Base-by-base conservation (phyloP, 2,888 invertebrate species). In the Tachystola acroxantha region DNA sequence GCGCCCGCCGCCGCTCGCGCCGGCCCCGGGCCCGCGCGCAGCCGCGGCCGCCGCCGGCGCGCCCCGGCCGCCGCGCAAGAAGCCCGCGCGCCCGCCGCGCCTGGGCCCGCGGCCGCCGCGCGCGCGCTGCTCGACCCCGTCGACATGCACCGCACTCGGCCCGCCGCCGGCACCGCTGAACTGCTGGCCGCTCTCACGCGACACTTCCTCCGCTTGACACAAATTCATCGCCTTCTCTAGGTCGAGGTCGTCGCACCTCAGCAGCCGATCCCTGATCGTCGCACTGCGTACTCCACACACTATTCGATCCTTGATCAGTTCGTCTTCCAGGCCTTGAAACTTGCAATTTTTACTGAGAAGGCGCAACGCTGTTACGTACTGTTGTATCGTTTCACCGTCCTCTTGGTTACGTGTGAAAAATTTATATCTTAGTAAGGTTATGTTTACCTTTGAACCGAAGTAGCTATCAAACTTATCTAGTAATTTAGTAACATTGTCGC, bases 191-290 rank as follows among this genome's bases (percentile, higher is more conserved):
- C 24, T 24, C 10, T 32, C 32, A 6, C n/a, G 16, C 10, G 26
- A 31, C 4, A 31, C 19, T 10, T 31, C 31, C 19, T 42, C 36
- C 3, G 29, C 41, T 11, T 41, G 35, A 27, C 41, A 44, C 10
- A 41, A 14, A 7, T 39, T 28, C 7, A 41, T 32, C 9, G 40
- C 40, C 9, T 32, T 42, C 25, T 29, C 6, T 36, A 29, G 7
- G 24, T 34, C 11, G 36, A 22, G 22, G 2, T 37, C 45, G 1
- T 45, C 42, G 19, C 25, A 31, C n/a, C 42, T 29, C 7, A 42
- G 25, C 22, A 45, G n/a, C 6, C 44, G 32, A 10, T 38, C 37
- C 5, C 38, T 19, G 3, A 40, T 37, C 3, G 24, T 28, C 9
- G 13, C 24, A 3, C 30, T 24, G 3, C n/a, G 3, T 3, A 43